Evolutionary conservation across 2,888 invertebrate species (phyloP).

Genomic region (Mongoloraphidia duomilia): DNA sequence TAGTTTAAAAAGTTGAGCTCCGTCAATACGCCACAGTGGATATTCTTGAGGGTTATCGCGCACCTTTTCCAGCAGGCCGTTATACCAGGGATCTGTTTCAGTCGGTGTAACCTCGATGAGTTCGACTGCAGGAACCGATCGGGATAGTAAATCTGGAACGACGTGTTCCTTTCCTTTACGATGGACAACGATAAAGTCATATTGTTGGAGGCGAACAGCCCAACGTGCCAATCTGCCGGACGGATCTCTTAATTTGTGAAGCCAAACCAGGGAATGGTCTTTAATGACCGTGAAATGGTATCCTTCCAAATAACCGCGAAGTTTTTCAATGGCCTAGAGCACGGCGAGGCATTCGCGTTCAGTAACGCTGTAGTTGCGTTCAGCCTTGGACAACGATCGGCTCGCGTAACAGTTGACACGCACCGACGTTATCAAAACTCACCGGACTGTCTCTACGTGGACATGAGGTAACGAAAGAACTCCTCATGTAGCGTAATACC

Average conservation of each 20-base stretch:
- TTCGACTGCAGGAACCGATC: not conserved
- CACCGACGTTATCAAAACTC: too few relatives aligned
- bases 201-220: constrained; percentile 11
- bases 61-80: not conserved
- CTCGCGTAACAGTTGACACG: too few relatives aligned
- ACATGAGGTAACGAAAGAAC: too few relatives aligned
- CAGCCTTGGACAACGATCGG: too few relatives aligned
- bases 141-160: constrained; percentile 11
- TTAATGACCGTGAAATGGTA: constrained; percentile 15
- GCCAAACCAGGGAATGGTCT: constrained; percentile 17
- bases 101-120: not conserved
- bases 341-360: constrained; percentile 11
- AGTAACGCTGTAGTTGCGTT: too few relatives aligned
- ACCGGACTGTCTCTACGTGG: too few relatives aligned
- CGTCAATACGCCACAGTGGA: constrained; percentile 6
- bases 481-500: too few relatives aligned
- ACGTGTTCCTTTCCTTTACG: constrained; percentile 9
- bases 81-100: not conserved
- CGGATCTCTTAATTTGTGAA: constrained; percentile 14
- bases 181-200: constrained; percentile 10
- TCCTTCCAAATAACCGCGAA: constrained; percentile 16
- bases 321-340: constrained; percentile 15
- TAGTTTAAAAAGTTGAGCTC: not conserved
- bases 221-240: constrained; percentile 11
- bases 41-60: not conserved